Base-by-base conservation (phyloP, 2,888 invertebrate species). In the Syrphus vitripennis region DNA sequence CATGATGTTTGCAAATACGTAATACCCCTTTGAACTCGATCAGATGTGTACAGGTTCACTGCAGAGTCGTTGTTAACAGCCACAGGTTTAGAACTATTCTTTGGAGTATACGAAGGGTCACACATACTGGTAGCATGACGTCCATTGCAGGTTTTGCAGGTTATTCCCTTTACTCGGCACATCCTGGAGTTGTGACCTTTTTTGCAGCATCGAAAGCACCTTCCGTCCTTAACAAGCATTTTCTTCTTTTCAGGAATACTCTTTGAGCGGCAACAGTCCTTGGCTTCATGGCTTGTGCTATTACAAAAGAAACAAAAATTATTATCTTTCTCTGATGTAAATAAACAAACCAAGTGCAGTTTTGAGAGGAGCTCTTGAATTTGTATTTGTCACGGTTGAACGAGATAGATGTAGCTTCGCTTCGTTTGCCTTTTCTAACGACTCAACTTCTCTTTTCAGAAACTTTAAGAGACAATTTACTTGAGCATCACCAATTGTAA, bases 1-100 rank as follows among this genome's bases (percentile, higher is more conserved):
- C 48, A 74, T 24, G 77, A 74, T n/a, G 78, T 83, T 69, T 83
- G 69, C 16, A 83, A 74, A 57, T 71, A 82, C 12, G 70, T 61
- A 21, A 63, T 29, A 45, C 59, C 50, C 12, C 7, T 24, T 19
- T 16, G 34, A n/a, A 19, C 10, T 57, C n/a, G 53, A 21, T 55
- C 45, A 55, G 29, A 50, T 19, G 42, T 55, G 40, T 40, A 42
- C 29, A 55, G 29, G 14, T 55, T 50, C 12, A 67, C 16, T 1
- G 67, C 19, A 31, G 57, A 55, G 14, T 42, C 21, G 34, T 37
- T 42, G n/a, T 31, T 69, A 21, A 48, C 16, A 16, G 10, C n/a
- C 19, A 21, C 34, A 4, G 26, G 4, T 19, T 65, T 12, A 1
- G n/a, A 1, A 21, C 24, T 69, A 14, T 69, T 24, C 2, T 50